Evolutionary conservation across 53 echinoderm and acorn worm genomes (phyloP).

Genomic region (Henricia sp.): DNA sequence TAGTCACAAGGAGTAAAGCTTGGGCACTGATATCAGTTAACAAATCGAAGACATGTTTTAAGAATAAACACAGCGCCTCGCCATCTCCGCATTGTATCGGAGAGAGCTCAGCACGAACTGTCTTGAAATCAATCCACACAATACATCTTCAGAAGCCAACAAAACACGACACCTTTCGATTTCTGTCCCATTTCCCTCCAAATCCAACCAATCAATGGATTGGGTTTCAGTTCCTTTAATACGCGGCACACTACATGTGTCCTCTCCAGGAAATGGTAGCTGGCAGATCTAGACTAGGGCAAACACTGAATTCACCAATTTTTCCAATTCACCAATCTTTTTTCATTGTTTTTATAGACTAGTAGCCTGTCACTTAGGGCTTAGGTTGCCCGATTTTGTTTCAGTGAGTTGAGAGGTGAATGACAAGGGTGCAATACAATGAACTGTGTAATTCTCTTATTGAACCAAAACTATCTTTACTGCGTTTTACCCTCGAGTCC

Average conservation of each 20-base stretch:
- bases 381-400: constrained; percentile 6
- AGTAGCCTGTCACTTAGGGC: not conserved
- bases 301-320: constrained; percentile 4
- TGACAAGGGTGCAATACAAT: not conserved
- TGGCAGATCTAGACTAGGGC: constrained; percentile 19
- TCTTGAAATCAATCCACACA: not conserved
- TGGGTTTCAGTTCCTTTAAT: constrained; percentile 17
- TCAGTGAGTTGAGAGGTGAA: not conserved
- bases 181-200: not conserved
- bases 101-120: not conserved
- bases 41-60: too few species aligned
- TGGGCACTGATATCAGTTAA: not conserved
- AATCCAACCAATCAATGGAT: constrained; percentile 32
- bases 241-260: not conserved
- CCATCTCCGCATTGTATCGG: not conserved
- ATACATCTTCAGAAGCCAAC: constrained; percentile 4
- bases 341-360: not conserved
- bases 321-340: not conserved
- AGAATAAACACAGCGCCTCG: not conserved
- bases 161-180: constrained; percentile 2
- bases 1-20: too few species aligned
- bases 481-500: constrained; percentile 7
- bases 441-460: not conserved
- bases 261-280: constrained; percentile 1
- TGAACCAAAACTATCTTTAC: not conserved